These are phyloP conservation scores for Troilus luridus DNA, from an alignment of 2,888 invertebrate species.

Conservation along the genomic window DNA sequence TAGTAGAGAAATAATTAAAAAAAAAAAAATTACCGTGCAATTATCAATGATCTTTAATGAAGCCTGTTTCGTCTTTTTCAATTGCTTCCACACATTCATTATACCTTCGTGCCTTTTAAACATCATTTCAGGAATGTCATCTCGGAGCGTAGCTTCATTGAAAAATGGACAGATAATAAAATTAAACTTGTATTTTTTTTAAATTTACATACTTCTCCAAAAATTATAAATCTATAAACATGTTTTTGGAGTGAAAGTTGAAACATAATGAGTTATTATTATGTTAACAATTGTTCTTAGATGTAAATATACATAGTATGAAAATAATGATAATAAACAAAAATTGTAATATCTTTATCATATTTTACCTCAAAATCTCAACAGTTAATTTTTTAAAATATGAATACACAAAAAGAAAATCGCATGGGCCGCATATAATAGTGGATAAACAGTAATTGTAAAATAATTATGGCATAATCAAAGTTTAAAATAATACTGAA, in stretches of 20 bases:
- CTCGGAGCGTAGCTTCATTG: constrained; percentile 71
- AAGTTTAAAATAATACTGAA: too few relatives aligned
- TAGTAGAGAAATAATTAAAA: background rate
- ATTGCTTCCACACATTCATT: constrained; percentile 77
- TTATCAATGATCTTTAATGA: constrained; percentile 27
- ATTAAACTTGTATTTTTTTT: background rate
- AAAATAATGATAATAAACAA: too few relatives aligned
- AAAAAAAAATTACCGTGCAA: background rate
- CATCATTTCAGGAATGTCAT: constrained; percentile 77
- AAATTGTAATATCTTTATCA: too few relatives aligned
- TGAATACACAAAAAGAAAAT: too few relatives aligned
- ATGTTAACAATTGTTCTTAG: too few relatives aligned
- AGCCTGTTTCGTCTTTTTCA: constrained; percentile 68
- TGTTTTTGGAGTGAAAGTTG: background rate
- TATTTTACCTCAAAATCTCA: too few relatives aligned
- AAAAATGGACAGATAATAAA: background rate
- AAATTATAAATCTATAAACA: background rate
- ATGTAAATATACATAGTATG: too few relatives aligned
- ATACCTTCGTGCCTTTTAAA: constrained; percentile 74
- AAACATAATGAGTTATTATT: too few relatives aligned
- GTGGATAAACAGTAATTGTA: too few relatives aligned
- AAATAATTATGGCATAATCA: too few relatives aligned
- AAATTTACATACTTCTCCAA: background rate
- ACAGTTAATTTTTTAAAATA: too few relatives aligned
- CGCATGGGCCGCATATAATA: too few relatives aligned